Base-by-base conservation (phyloP, 2,888 invertebrate species). In the Venustoraphidia nigricollis region DNA sequence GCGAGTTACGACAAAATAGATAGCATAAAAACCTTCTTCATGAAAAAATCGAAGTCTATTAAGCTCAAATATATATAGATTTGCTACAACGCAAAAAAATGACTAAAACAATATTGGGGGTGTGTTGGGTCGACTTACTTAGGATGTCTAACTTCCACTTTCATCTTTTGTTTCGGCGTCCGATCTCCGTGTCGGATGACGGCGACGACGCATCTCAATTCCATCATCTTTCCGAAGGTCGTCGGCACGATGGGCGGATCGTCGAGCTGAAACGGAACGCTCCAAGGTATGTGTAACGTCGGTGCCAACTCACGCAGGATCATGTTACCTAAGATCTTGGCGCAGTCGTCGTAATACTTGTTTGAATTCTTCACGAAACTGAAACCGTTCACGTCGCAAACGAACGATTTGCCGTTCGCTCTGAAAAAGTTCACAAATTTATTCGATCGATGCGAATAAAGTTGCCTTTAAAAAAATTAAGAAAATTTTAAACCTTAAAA, bases 121-220 rank as follows among this genome's bases (percentile, higher is more conserved):
- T 45, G 37, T 11, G 8, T 8, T 14, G 27, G 1, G 27, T 27
- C 27, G 27, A 64, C 71, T 66, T 67, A 90, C 88, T 92, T 91
- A 3, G 86, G 88, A 76, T 96, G 94, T 46, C 94, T 76, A 10
- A 96, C 96, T 76, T 96, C 96, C 55, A 97, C 96, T 69, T 99
- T 99, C 97, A 99, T 98, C 71, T 99, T 99, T 71, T 99, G 98
- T 65, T 99, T 99, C 0, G 98, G 98, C 10, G 98, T 99, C 55
- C 98, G 74, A 67, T 99, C 98, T 0, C 98, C 98, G 62, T 98
- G 98, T 50, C 98, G 71, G 52, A 98, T 97, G 8, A 98, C 91
- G 27, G 91, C 98, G 39, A 96, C 93, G 3, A 98, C 97, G 66
- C 97, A 97, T 35, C 98, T 73, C 52, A 83, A 62, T 58, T 83